Evolutionary conservation across 2,113 vertebrate species (phyloP).

Genomic region (Verasper variegatus): DNA sequence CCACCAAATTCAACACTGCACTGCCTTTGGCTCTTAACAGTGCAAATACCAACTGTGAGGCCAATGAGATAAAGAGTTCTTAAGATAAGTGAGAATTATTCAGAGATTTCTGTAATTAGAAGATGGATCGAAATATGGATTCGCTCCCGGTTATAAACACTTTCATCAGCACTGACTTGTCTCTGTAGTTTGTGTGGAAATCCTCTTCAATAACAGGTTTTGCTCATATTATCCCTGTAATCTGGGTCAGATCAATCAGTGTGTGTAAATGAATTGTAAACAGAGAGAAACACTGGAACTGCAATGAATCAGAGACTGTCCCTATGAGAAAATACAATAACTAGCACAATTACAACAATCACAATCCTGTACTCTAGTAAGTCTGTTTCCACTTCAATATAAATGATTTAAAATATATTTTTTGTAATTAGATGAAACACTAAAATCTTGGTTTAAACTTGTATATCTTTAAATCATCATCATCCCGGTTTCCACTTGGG

Average conservation of each 20-base stretch:
- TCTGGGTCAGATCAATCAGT: constrained; percentile 35
- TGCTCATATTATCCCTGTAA: constrained; percentile 41
- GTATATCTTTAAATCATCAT: not conserved
- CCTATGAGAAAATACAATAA: constrained; percentile 10
- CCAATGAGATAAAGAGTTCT: no score
- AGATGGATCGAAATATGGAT: constrained; percentile 27
- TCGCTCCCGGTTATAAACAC: constrained; percentile 14
- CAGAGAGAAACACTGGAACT: constrained; percentile 10
- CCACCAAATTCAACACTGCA: no score
- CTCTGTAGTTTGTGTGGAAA: constrained; percentile 48
- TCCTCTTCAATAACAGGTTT: constrained; percentile 41
- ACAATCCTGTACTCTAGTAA: not conserved
- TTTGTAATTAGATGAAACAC: not conserved
- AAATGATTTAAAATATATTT: not conserved
- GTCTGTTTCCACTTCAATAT: not conserved
- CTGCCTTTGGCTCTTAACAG: no score
- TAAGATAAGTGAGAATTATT: no score
- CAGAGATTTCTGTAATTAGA: no score
- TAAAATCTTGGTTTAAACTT: not conserved
- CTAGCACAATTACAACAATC: not conserved
- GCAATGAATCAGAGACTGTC: constrained; percentile 18
- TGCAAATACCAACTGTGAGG: no score
- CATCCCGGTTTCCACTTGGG: not conserved
- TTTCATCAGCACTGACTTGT: constrained; percentile 51
- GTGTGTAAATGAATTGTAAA: constrained; percentile 40